Conservation (phyloP, 2,888 invertebrate species). For the Oxycera nigricornis region DNA sequence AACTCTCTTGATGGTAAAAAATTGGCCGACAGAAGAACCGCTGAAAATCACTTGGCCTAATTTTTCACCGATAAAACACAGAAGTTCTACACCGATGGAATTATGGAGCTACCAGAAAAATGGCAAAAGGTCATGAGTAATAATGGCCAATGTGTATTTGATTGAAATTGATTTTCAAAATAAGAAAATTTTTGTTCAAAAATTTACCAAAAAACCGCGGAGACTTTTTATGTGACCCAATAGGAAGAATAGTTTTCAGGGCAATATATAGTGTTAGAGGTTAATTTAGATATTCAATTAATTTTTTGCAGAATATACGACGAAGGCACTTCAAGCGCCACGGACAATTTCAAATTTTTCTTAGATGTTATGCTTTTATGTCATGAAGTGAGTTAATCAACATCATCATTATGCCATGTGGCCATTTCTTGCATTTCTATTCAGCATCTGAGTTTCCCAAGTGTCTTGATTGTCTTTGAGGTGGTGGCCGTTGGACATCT, state of each 20-base stretch:
- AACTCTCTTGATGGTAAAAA: slow-evolving; percentile 48
- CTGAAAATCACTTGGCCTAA: slow-evolving; percentile 49
- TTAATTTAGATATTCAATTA: no score
- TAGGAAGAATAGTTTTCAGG: neutral
- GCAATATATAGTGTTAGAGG: neutral
- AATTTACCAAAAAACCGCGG: neutral
- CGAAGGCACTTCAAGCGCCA: no score
- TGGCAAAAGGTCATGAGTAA: slow-evolving; percentile 32
- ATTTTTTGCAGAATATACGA: no score
- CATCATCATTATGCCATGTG: no score
- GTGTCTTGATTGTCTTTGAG: no score
- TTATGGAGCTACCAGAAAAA: slow-evolving; percentile 41
- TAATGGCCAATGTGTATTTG: slow-evolving; percentile 9
- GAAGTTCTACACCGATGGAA: slow-evolving; percentile 46
- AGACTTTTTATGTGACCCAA: neutral
- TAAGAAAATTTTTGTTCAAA: neutral
- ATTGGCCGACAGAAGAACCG: slow-evolving; percentile 45
- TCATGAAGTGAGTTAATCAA: no score
- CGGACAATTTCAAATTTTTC: no score
- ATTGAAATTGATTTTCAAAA: neutral
- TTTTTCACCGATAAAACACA: slow-evolving; percentile 49
- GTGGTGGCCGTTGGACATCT: neutral
- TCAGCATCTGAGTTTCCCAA: no score
- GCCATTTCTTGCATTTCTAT: no score
- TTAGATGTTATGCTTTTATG: no score